Percentiles rank a stretch among this genome's conserved stretches.
phyloP scores from a whole-genome alignment of 1,140 invertebrate genomes.

The Lucilia sericata region DNA sequence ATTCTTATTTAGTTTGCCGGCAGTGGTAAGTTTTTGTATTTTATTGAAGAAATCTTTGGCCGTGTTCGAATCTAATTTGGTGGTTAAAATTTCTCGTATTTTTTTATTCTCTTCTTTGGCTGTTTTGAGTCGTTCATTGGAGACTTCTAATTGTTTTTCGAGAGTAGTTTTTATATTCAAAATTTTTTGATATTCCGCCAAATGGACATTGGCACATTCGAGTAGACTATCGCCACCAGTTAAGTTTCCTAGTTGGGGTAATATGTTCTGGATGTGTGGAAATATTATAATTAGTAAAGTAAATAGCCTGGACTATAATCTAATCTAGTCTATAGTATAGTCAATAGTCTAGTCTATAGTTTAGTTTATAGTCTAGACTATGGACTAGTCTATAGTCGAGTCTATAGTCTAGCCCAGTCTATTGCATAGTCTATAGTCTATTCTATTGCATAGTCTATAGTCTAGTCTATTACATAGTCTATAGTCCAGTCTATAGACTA shows the following conservation, averaged over 20 bases:
- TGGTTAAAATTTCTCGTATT: constrained; percentile 58
- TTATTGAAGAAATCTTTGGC: constrained; percentile 53
- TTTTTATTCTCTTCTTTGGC: constrained; percentile 52
- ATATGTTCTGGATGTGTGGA: background rate
- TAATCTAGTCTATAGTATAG: too few relatives aligned
- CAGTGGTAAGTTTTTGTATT: constrained; percentile 54
- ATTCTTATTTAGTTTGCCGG: constrained; percentile 53
- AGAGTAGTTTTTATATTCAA: constrained; percentile 56
- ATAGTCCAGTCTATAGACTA: too few relatives aligned
- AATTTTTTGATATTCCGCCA: constrained; percentile 52
- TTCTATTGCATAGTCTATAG: too few relatives aligned
- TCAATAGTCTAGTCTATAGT: too few relatives aligned
- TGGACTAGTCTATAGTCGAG: too few relatives aligned
- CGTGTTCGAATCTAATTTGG: constrained; percentile 56
- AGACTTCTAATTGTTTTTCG: constrained; percentile 49
- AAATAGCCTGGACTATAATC: too few relatives aligned
- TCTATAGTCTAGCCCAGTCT: too few relatives aligned
- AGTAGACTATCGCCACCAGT: constrained; percentile 56
- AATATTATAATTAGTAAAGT: too few relatives aligned
- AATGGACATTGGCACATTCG: constrained; percentile 54
- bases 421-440: too few relatives aligned
- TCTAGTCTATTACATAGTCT: too few relatives aligned
- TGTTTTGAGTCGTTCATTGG: constrained; percentile 50
- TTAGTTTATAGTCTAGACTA: too few relatives aligned
- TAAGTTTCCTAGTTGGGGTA: background rate